Base-by-base conservation (phyloP, 2,113 vertebrate genomes). In the Neolamprologus caudopunctatus region DNA sequence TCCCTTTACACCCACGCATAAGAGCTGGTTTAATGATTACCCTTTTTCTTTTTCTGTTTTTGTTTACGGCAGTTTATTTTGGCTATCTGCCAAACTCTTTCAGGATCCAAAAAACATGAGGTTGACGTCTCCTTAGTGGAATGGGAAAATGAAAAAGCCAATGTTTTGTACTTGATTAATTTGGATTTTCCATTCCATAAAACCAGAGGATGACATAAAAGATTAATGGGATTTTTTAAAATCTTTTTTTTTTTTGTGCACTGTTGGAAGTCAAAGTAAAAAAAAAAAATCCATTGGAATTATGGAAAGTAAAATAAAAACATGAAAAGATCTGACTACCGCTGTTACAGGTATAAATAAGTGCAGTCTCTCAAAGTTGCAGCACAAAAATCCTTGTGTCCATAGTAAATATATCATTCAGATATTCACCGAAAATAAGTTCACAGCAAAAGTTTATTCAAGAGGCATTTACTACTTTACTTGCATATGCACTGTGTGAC, bases 1-100 rank as follows among this genome's bases (percentile, higher is more conserved):
- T 91, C 93, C 94, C 90, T 94, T 19, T 3, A 53, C 54, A n/a
- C 63, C 21, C 6, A 80, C 17, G 5, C 55, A 55, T 1, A 66
- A 75, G n/a, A 16, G 40, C 82, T n/a, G 17, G 86, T 45, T 87
- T 28, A 84, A 66, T 82, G 0, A 88, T 85, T 81, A 61, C 3
- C 6, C n/a, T 9, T 14, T 66, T 68, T 21, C 19, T 68, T 68
- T 68, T 68, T 9, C 63, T 37, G 2, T 33, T 6, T 42, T 21
- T 9, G 3, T 63, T 4, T n/a, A 3, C 0, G 1, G 42, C 26
- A n/a, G 24, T 50, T 78, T 78, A 17, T 51, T 51, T 78, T 51
- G 45, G 10, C 26, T 78, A 19, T 50, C 71, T 31, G 71, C 16
- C 45, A 78, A 21, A n/a, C n/a, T 3, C 57, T 35, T 40, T 45